Conservation (phyloP, 1,140 invertebrate species). For the Drosophila nikananu region DNA sequence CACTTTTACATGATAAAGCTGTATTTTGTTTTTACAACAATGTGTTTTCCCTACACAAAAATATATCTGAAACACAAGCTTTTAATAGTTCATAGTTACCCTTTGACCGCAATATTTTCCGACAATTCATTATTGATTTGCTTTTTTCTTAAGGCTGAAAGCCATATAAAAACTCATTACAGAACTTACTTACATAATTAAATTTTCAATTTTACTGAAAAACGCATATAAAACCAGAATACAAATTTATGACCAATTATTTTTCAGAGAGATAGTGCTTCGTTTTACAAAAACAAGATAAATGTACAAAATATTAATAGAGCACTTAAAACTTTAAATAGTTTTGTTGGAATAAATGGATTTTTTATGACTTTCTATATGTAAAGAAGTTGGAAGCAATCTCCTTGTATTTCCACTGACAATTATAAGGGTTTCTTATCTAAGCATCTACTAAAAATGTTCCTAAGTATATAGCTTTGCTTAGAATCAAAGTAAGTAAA, state of each 20-base stretch:
- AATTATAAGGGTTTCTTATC: background rate
- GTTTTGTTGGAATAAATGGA: background rate
- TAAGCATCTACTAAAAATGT: background rate
- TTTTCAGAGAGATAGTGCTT: background rate
- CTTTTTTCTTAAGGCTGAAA: background rate
- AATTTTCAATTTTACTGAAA: background rate
- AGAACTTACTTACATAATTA: background rate
- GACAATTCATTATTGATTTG: background rate
- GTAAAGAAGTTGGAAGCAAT: background rate
- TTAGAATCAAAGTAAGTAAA: background rate
- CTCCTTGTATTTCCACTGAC: background rate
- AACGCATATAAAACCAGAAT: background rate
- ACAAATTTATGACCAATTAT: background rate
- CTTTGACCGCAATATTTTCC: background rate
- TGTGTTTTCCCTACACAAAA: background rate
- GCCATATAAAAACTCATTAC: background rate
- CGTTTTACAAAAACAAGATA: background rate
- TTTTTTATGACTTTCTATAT: background rate
- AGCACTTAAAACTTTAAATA: background rate
- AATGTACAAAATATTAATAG: conserved; percentile 2
- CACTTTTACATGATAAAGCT: too few relatives aligned
- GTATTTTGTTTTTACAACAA: too few relatives aligned
- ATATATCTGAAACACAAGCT: background rate
- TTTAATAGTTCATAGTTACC: background rate
- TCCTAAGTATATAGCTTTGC: background rate